phyloP scores from a whole-genome alignment of 2,888 invertebrate genomes.

The Brachycybe producta region DNA sequence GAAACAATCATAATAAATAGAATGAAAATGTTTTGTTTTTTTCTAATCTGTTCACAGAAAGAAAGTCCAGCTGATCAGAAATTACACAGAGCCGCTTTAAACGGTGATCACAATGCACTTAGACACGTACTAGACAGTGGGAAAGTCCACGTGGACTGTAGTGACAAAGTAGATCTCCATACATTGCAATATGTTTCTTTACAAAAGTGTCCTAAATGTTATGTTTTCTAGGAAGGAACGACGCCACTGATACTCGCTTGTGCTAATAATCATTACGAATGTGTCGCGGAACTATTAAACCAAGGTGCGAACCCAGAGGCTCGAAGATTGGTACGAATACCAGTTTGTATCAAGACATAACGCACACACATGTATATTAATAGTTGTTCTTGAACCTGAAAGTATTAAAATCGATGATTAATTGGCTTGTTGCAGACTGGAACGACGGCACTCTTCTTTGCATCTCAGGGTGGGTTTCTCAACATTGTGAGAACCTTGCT shows the following conservation, averaged over 20 bases:
- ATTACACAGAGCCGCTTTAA: conserved; percentile 76
- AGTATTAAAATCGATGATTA: conserved; percentile 3
- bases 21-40: too few relatives aligned
- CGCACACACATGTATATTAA: too few relatives aligned
- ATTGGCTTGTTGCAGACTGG: conserved; percentile 63
- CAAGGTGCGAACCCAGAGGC: conserved; percentile 84
- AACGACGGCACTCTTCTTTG: conserved; percentile 84
- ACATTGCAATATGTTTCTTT: background rate
- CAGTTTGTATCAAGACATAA: too few relatives aligned
- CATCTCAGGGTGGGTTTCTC: conserved; percentile 79
- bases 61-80: conserved; percentile 85
- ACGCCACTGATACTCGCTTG: conserved; percentile 84
- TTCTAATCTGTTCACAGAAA: conserved; percentile 50
- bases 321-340: conserved; percentile 47
- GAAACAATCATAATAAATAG: too few relatives aligned
- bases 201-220: background rate
- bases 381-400: background rate
- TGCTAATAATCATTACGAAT: conserved; percentile 77
- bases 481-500: conserved; percentile 67
- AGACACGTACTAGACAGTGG: conserved; percentile 74
- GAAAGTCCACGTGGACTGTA: conserved; percentile 86
- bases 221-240: conserved; percentile 67
- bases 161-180: conserved; percentile 60
- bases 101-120: conserved; percentile 66
- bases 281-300: conserved; percentile 70